These are phyloP conservation scores for Cyanistes caeruleus DNA, from an alignment of 2,113 vertebrate genomes.

Conservation along the genomic window DNA sequence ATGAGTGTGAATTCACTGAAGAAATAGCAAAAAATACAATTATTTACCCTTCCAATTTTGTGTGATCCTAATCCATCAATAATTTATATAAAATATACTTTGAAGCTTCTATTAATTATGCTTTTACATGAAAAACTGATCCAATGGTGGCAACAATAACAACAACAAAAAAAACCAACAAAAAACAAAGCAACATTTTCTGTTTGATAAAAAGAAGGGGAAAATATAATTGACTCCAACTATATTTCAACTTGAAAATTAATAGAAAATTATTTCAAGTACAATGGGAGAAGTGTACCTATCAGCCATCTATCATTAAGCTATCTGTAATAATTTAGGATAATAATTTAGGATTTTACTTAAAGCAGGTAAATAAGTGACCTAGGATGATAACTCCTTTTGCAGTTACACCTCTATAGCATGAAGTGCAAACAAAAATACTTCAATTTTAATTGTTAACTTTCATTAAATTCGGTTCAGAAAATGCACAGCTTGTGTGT, in stretches of 20 bases:
- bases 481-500: not conserved
- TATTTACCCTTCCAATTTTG: not conserved
- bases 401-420: not conserved
- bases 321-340: not conserved
- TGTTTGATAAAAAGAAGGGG: not conserved
- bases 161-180: too few relatives aligned
- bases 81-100: not conserved
- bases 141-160: rapidly evolving
- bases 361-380: not conserved
- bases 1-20: not conserved
- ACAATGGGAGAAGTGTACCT: not conserved
- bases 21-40: not conserved
- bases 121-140: not conserved
- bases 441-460: not conserved
- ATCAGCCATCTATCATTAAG: not conserved
- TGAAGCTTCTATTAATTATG: not conserved
- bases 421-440: not conserved
- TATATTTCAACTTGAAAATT: not conserved
- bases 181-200: not conserved
- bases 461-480: not conserved
- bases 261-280: not conserved
- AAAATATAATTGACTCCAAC: not conserved
- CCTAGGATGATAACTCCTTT: not conserved
- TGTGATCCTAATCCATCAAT: not conserved
- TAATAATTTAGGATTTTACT: not conserved